Conservation (phyloP, 2,113 vertebrate species). For the Thunnus maccoyii region DNA sequence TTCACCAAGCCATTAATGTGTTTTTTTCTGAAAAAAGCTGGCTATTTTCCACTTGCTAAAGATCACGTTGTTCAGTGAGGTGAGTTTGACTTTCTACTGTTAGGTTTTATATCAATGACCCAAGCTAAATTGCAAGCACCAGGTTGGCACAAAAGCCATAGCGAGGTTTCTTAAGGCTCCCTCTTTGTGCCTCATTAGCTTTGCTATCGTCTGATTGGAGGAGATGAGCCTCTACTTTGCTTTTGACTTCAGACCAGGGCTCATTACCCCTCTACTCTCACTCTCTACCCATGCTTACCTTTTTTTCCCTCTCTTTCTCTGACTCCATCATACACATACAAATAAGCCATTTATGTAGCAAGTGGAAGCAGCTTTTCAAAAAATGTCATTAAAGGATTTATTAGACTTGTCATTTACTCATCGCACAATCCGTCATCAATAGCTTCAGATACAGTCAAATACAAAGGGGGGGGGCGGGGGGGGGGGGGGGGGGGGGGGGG, state of each 20-base stretch:
- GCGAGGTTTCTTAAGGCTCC: conserved; percentile 58
- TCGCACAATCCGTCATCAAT: conserved; percentile 29
- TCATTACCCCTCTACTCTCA: conserved; percentile 62
- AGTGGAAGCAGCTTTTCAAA: conserved; percentile 18
- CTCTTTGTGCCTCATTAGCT: conserved; percentile 74
- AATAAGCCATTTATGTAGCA: neutral
- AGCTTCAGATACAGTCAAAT: conserved; percentile 39
- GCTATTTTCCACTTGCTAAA: conserved; percentile 50
- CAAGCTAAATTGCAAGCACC: conserved; percentile 59
- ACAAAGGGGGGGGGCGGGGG: neutral
- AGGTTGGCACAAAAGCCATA: conserved; percentile 36
- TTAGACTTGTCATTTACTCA: conserved; percentile 44
- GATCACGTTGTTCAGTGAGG: conserved; percentile 63
- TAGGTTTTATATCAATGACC: conserved; percentile 67
- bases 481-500: no score
- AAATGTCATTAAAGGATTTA: conserved; percentile 42
- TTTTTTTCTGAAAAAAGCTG: conserved; percentile 54
- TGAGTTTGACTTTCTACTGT: conserved; percentile 65
- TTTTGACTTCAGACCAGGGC: conserved; percentile 65
- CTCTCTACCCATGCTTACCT: conserved; percentile 41
- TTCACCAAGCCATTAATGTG: conserved; percentile 53
- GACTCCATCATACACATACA: neutral
- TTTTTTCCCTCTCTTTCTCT: neutral
- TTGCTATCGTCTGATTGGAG: conserved; percentile 71
- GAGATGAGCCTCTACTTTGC: conserved; percentile 74